Evolutionary conservation across 2,888 invertebrate species (phyloP), one percentile per base, ranked within the genome.

Genomic region (Orchesellides sinensis): DNA sequence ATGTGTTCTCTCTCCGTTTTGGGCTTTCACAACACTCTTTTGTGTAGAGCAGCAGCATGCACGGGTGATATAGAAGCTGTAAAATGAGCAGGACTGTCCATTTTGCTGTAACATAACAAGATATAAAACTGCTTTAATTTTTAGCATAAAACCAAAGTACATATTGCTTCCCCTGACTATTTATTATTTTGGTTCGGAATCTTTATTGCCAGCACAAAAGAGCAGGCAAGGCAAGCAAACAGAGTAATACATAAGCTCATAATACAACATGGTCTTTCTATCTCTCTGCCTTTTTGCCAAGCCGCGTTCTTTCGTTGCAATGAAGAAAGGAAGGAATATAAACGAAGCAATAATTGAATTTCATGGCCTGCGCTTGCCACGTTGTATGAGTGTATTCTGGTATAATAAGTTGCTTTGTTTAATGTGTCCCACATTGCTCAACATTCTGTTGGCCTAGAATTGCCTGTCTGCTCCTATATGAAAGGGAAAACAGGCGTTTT

Each of bases 291-390:
- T 40, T 32, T 32, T 32, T 32, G 10, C 32, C 21, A 77, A 77
- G 40, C 68, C 47, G 56, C 79, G 29, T 32, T 80, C n/a, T n/a
- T n/a, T n/a, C n/a, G n/a, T n/a, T n/a, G n/a, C n/a, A n/a, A n/a
- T 40, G 49, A 68, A 59, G 63, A 35, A 80, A 80, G 72, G 73
- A 66, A 66, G 72, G 80, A 80, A 80, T 73, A 73, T 66, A 80
- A 80, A 80, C 80, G 80, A 80, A 80, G 80, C 73, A 80, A 80
- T 80, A 80, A 80, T 80, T 80, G 73, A 80, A 80, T 80, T 80
- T 80, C 80, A 73, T 73, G 80, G 73, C 73, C 56, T 72, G 54
- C 49, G 63, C 68, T 54, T 69, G 56, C 12, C 25, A n/a, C 49
- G n/a, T 56, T 27, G 21, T 17, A n/a, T 49, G 8, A 8, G 17